A percentile compares a stretch with the other conserved stretches of the same genome.
These are phyloP conservation scores for Meganola albula DNA, from an alignment of 2,888 invertebrate species.

Conservation along the genomic window DNA sequence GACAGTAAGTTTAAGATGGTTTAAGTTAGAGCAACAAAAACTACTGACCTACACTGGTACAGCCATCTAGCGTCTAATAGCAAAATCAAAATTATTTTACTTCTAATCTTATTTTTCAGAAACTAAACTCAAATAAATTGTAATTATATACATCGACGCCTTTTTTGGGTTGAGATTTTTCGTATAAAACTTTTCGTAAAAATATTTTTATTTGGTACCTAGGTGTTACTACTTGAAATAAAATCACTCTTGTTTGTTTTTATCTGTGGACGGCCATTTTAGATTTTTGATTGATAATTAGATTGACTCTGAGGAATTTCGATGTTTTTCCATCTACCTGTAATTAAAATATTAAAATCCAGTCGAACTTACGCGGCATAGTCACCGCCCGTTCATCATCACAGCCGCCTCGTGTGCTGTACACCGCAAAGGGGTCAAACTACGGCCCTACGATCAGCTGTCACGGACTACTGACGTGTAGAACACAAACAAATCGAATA, in stretches of 20 bases:
- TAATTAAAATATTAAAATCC: conserved; percentile 40
- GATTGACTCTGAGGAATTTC: conserved; percentile 47
- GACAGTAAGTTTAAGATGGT: no score
- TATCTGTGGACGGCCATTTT: conserved; percentile 66
- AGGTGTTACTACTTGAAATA: no score
- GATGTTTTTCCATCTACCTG: conserved; percentile 66
- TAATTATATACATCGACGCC: no score
- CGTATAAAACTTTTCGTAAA: no score
- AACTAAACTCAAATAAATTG: no score
- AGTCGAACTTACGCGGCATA: conserved; percentile 25
- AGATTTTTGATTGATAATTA: conserved; percentile 57
- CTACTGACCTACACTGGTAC: no score
- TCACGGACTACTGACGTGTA: conserved; percentile 65
- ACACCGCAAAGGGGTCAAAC: conserved; percentile 23
- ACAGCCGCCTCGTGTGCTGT: conserved; percentile 24
- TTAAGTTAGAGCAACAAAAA: no score
- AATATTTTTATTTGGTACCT: background rate
- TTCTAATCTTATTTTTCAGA: no score
- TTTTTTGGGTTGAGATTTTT: no score
- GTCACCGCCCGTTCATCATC: conserved; percentile 28
- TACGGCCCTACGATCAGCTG: conserved; percentile 58
- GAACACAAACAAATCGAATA: conserved; percentile 66
- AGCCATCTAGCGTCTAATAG: conserved; percentile 12
- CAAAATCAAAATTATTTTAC: no score
- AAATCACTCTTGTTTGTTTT: no score